Evolutionary conservation across 2,113 vertebrate genomes (phyloP).

Genomic region (Ochotona princeps): DNA sequence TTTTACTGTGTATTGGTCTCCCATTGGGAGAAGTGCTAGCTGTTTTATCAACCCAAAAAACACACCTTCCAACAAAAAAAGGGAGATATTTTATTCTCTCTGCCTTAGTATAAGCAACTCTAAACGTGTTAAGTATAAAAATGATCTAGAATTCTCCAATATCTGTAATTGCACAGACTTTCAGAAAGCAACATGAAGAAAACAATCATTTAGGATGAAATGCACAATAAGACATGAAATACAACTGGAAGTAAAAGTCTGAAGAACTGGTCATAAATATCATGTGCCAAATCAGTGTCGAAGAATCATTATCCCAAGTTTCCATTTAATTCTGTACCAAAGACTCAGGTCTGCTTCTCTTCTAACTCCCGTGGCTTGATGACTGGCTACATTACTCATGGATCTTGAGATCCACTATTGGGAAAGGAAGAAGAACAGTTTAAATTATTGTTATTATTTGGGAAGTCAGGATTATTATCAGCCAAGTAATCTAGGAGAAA

Average conservation of each 20-base stretch:
- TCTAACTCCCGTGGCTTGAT: slow-evolving; percentile 4
- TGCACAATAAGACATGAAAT: background rate
- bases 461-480: slow-evolving; percentile 35
- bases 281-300: background rate
- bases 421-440: background rate
- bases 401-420: background rate
- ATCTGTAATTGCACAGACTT: background rate
- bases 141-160: background rate
- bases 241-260: background rate
- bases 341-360: background rate
- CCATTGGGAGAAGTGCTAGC: background rate
- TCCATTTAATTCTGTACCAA: background rate
- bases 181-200: slow-evolving; percentile 2
- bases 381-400: background rate
- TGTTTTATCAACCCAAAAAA: background rate
- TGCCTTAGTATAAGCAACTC: background rate
- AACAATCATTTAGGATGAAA: background rate
- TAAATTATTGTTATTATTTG: slow-evolving; percentile 18
- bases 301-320: background rate
- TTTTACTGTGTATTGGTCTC: background rate
- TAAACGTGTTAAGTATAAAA: background rate
- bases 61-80: background rate
- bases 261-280: background rate
- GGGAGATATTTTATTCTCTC: background rate
- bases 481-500: slow-evolving; percentile 34